Evolutionary conservation across 2,113 vertebrate species (phyloP).

Genomic region (Tyrannus savana): DNA sequence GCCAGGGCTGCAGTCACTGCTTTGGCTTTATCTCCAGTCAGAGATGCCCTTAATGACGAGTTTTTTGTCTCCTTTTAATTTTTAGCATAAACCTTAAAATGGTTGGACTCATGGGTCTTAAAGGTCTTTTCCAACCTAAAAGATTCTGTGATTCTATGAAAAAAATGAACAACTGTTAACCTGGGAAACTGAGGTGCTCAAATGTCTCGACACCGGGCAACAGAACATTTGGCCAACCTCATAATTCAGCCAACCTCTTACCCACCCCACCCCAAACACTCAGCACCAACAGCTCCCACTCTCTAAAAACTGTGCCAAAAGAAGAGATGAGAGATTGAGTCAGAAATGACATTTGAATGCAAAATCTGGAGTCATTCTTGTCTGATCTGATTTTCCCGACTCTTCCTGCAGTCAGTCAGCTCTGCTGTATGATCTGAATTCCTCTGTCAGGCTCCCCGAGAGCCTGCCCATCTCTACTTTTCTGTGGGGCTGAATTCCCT

Average conservation of each 20-base stretch:
- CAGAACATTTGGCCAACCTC: background rate
- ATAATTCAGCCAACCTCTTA: background rate
- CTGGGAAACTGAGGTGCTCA: background rate
- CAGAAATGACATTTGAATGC: background rate
- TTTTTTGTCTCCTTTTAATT: background rate
- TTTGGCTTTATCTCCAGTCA: background rate
- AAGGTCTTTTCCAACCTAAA: background rate
- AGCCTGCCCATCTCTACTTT: background rate
- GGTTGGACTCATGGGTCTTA: background rate
- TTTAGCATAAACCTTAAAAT: background rate
- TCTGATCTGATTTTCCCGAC: background rate
- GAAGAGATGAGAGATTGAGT: background rate
- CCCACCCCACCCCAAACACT: background rate
- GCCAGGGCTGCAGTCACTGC: background rate
- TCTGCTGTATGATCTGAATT: background rate
- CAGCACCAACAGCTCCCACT: background rate
- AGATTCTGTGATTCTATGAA: background rate
- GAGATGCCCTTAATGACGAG: background rate
- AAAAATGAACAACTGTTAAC: background rate
- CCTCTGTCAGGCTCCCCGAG: background rate
- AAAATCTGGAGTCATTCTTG: background rate
- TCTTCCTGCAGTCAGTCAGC: background rate
- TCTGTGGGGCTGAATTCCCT: background rate
- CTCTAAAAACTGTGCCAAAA: background rate
- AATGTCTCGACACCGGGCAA: background rate